A percentile compares a stretch with the other conserved stretches of the same genome.
These are phyloP conservation scores for Pseudomyrmex pallidus DNA, from an alignment of 1,140 invertebrate genomes.

Conservation along the genomic window DNA sequence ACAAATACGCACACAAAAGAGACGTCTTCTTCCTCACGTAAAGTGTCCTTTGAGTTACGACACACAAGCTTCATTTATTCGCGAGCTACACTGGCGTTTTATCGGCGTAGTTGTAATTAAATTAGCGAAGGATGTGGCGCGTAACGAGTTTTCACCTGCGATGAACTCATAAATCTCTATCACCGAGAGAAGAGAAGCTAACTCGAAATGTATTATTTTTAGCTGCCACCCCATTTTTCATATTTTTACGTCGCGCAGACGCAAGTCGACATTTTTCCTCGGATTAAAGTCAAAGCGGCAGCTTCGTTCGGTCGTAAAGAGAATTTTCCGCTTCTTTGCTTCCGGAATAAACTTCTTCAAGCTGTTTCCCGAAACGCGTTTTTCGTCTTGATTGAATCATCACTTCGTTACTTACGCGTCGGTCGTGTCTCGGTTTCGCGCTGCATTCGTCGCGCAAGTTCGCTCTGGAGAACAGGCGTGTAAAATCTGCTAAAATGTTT, in stretches of 20 bases:
- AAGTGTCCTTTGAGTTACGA: background rate
- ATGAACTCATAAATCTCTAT: conserved; percentile 37
- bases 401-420: background rate
- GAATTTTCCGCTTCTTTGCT: conserved; percentile 22
- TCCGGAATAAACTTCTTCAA: background rate
- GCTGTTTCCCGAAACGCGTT: background rate
- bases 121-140: background rate
- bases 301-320: conserved; percentile 1
- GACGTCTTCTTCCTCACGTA: background rate
- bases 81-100: background rate
- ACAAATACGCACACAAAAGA: background rate
- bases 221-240: conserved; percentile 15
- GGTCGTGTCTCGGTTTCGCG: conserved; percentile 9
- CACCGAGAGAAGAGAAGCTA: background rate
- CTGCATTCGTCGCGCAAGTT: conserved; percentile 26
- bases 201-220: conserved; percentile 29
- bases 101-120: conserved; percentile 1
- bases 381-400: conserved; percentile 10
- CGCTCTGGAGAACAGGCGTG: conserved; percentile 14
- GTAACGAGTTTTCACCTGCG: background rate
- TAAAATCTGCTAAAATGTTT: background rate
- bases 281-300: background rate
- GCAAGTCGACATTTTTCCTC: conserved; percentile 40
- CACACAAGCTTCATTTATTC: conserved; percentile 10
- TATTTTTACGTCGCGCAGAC: conserved; percentile 22